Evolutionary conservation across 2,113 vertebrate genomes (phyloP).

Genomic region (Odocoileus virginianus): DNA sequence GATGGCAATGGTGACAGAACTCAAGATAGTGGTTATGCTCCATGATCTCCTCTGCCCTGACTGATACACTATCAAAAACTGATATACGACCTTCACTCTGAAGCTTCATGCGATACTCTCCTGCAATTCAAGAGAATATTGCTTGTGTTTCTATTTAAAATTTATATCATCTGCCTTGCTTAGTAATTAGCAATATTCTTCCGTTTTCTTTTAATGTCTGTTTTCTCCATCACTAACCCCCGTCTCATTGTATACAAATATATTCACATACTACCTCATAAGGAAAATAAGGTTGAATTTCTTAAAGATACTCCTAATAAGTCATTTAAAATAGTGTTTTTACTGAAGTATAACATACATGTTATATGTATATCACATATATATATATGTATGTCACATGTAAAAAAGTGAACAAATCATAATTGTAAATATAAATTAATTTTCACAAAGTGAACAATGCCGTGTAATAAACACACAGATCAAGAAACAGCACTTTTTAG

Average conservation of each 20-base stretch:
- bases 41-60: not conserved
- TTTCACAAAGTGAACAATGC: not conserved
- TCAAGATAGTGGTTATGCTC: not conserved
- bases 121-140: not conserved
- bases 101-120: not conserved
- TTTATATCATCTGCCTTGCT: not conserved
- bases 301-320: not conserved
- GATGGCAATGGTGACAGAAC: not conserved
- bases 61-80: not conserved
- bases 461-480: not conserved
- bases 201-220: not conserved
- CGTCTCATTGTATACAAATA: not conserved
- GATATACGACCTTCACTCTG: not conserved
- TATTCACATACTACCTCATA: not conserved
- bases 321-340: not conserved
- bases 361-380: too few species aligned
- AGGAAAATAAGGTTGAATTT: not conserved
- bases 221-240: not conserved
- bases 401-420: not conserved
- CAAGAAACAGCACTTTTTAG: not conserved
- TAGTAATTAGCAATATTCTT: not conserved
- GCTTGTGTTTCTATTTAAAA: not conserved
- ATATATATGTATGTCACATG: too few species aligned
- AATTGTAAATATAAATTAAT: not conserved
- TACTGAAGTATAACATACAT: not conserved